A percentile compares a stretch with the other conserved stretches of the same genome.
These are phyloP conservation scores for Drosophila antonietae DNA, from an alignment of 2,888 invertebrate species.

Conservation along the genomic window DNA sequence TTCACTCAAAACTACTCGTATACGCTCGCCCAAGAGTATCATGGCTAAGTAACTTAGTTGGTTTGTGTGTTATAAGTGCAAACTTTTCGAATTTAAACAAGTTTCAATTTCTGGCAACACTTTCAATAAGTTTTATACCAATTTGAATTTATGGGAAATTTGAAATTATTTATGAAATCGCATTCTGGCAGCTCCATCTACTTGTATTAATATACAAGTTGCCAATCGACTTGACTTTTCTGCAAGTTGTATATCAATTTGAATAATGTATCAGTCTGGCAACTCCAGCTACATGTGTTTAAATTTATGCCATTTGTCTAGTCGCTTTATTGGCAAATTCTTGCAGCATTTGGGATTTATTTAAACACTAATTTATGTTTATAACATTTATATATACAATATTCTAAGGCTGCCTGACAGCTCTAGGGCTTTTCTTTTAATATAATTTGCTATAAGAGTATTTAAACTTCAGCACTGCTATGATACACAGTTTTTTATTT, in stretches of 20 bases:
- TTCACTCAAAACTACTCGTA: constrained; percentile 40
- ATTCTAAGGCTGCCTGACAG: neutral
- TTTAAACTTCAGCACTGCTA: constrained; percentile 1
- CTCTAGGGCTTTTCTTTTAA: neutral
- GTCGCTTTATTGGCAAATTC: neutral
- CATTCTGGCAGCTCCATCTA: neutral
- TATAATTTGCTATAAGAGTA: constrained; percentile 21
- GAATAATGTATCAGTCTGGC: neutral
- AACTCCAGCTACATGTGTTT: neutral
- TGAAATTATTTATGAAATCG: neutral
- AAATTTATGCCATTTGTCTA: neutral
- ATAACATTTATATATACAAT: neutral
- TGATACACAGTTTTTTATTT: constrained; percentile 15
- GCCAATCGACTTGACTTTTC: neutral
- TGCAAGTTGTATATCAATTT: too few species aligned
- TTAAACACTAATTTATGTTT: neutral
- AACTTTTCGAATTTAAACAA: neutral
- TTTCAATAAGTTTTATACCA: neutral
- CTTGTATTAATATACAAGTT: neutral
- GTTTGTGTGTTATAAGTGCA: too few species aligned
- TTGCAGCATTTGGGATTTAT: neutral
- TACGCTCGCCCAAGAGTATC: constrained; percentile 13
- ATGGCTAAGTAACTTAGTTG: neutral
- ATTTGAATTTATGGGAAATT: neutral
- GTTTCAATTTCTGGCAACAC: neutral